Evolutionary conservation across 2,113 vertebrate genomes (phyloP).

Genomic region (Indicator indicator): DNA sequence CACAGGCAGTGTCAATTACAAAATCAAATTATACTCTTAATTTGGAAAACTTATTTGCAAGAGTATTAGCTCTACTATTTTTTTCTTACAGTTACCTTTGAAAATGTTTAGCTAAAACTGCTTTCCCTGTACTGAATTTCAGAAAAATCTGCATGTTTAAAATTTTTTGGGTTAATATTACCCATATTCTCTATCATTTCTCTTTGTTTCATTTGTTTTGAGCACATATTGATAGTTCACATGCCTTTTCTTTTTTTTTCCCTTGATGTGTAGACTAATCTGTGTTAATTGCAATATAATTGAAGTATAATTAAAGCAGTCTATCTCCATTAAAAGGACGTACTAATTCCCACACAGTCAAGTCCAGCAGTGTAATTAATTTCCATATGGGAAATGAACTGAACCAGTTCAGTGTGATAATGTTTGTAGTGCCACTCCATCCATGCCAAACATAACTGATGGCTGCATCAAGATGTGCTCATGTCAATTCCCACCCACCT

Average conservation of each 20-base stretch:
- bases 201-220: not conserved
- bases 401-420: not conserved
- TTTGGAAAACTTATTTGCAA: not conserved
- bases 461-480: not conserved
- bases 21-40: not conserved
- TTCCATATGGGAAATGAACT: not conserved
- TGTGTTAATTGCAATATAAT: not conserved
- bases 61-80: not conserved
- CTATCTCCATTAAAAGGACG: not conserved
- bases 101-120: not conserved
- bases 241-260: not conserved
- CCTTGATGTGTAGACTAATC: not conserved
- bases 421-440: not conserved
- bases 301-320: slow-evolving; percentile 20
- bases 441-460: fast-evolving
- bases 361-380: not conserved
- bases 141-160: not conserved
- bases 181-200: not conserved
- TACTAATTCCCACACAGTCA: not conserved
- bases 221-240: not conserved
- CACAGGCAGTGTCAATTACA: not conserved
- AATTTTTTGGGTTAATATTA: not conserved
- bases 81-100: not conserved
- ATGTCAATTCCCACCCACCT: not conserved
- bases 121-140: not conserved